Base-by-base conservation (phyloP, 1,140 invertebrate species). In the Ostrea denselamellosa region DNA sequence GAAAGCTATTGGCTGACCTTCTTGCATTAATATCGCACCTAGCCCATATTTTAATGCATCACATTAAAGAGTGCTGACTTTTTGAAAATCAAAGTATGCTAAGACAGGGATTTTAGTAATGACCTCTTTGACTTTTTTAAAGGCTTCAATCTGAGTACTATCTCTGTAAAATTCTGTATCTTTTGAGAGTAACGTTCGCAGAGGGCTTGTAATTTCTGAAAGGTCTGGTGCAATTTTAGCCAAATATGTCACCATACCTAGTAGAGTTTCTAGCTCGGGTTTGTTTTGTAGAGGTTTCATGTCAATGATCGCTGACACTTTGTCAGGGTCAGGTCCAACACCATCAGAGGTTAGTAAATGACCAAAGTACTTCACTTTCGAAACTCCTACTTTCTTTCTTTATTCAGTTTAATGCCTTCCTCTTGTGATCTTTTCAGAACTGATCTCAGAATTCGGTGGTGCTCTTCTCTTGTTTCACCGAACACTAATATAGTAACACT, bases 21-120 rank as follows among this genome's bases (percentile, higher is more conserved):
- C 91, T 89, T 96, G 95, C 12, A 95, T 58, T 2, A 96, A 44
- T 8, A 94, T 92, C 51, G 93, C 93, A 17, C 94, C 94, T 28
- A 96, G 86, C 0, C 94, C 95, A 25, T 90, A 77, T 65, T 92
- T 87, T 19, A 91, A 94, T 14, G 87, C 87, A 44, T 90, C 89
- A 34, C 77, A 65, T 54, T 88, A 68, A 0, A 90, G 58, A 12
- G 44, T 71, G 3, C 82, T 25, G 52, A 86, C 81, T 28, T 88
- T 88, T 34, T n/a, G 25, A 0, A 81, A 56, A 34, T 86, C 88
- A 86, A 86, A 89, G 54, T 88, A 77, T 0, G 83, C 34, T 28
- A 88, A 56, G 4, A 88, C 44, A 34, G 87, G 83, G 28, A 58
- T 54, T 17, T 82, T 28, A 25, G 4, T 82, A 0, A 19, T 19